Evolutionary conservation across 2,888 invertebrate genomes (phyloP).

Genomic region (Phortica magna): DNA sequence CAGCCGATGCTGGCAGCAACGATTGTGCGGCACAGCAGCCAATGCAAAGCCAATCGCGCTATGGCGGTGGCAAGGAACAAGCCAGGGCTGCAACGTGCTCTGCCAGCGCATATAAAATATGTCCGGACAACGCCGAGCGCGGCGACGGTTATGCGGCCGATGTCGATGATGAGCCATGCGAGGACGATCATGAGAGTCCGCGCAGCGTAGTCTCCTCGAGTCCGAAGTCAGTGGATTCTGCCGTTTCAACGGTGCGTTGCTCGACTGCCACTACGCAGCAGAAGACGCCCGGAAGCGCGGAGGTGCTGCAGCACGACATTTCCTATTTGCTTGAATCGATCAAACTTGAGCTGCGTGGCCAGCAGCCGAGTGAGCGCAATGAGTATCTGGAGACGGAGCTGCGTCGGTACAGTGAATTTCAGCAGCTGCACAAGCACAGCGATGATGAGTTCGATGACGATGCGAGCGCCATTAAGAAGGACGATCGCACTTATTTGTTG

Average conservation of each 20-base stretch:
- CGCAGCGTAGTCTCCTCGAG: no score
- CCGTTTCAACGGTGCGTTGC: no score
- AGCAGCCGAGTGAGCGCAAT: conserved; percentile 40
- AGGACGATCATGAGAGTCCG: neutral
- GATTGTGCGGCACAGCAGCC: conserved; percentile 1
- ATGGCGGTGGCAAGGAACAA: neutral
- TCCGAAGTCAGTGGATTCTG: no score
- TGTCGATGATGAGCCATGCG: neutral
- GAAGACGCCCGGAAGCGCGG: neutral
- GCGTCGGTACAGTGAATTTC: conserved; percentile 59
- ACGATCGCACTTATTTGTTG: conserved; percentile 65
- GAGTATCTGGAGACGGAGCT: conserved; percentile 67
- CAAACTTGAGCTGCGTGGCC: conserved; percentile 65
- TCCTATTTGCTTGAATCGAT: conserved; percentile 53
- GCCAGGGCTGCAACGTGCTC: neutral
- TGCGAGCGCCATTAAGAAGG: conserved; percentile 27
- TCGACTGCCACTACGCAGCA: neutral
- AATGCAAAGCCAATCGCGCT: neutral
- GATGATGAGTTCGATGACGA: conserved; percentile 37
- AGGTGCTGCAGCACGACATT: conserved; percentile 38
- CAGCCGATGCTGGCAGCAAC: neutral
- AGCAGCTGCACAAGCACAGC: conserved; percentile 44
- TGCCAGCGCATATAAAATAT: no score
- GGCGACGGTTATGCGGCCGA: neutral
- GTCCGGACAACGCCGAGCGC: neutral